A percentile compares a stretch with the other conserved stretches of the same genome.
phyloP scores from a whole-genome alignment of 2,797 vertebrate genomes.

The Melanotaenia boesemani region DNA sequence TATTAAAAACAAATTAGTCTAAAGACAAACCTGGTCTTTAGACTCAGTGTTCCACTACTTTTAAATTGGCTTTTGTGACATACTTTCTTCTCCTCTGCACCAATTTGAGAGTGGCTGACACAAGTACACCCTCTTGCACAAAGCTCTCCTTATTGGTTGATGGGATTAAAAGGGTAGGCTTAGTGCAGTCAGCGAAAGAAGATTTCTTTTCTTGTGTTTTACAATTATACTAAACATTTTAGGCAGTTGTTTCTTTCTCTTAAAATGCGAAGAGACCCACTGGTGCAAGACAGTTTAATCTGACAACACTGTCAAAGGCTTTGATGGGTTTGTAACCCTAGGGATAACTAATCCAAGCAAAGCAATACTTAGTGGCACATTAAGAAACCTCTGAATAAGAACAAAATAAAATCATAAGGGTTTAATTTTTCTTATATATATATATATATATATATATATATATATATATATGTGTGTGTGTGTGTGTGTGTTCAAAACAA shows the following conservation, averaged over 20 bases:
- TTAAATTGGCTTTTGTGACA: not conserved
- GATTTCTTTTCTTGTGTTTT: not conserved
- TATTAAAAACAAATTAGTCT: not conserved
- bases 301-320: not conserved
- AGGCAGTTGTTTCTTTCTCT: not conserved
- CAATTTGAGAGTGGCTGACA: not conserved
- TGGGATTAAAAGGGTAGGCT: constrained; percentile 14
- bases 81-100: not conserved
- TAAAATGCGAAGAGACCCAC: not conserved
- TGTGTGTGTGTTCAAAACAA: not conserved
- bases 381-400: constrained; percentile 27
- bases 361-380: constrained; percentile 30
- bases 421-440: not conserved
- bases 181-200: not conserved
- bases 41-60: too few species aligned
- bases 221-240: not conserved
- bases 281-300: not conserved
- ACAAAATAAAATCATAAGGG: constrained; percentile 56
- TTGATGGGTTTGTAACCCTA: constrained; percentile 10
- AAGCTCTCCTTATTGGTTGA: constrained; percentile 14
- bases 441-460: not conserved
- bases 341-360: constrained; percentile 31
- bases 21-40: too few species aligned
- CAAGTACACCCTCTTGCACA: not conserved
- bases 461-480: too few species aligned